These are phyloP conservation scores for Thalpophila matura DNA, from an alignment of 2,888 invertebrate species.

Conservation along the genomic window DNA sequence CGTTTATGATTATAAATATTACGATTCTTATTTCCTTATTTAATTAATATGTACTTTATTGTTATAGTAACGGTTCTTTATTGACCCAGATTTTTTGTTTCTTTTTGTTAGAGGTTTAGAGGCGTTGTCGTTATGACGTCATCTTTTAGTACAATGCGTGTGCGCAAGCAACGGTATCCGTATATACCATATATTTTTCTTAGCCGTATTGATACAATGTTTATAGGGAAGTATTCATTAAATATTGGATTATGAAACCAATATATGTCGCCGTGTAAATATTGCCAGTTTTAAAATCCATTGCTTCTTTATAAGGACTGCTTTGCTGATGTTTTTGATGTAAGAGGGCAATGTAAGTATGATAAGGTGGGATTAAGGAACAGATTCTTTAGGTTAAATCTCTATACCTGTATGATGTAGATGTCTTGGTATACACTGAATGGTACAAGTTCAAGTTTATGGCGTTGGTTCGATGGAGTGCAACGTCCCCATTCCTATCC, in stretches of 20 bases:
- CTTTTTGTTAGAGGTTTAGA: slow-evolving; percentile 6
- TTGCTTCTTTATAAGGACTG: not conserved
- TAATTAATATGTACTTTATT: slow-evolving; percentile 29
- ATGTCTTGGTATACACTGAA: slow-evolving; percentile 53
- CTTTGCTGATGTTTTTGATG: not conserved
- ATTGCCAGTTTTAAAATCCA: not conserved
- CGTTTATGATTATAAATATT: not conserved
- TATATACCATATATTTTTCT: slow-evolving; percentile 1
- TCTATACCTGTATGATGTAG: slow-evolving; percentile 23
- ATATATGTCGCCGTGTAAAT: not conserved
- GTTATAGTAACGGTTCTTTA: slow-evolving; percentile 28
- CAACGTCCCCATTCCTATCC: slow-evolving; percentile 80
- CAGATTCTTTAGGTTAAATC: slow-evolving; percentile 8
- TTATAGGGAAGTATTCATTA: slow-evolving; percentile 6
- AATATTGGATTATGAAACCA: not conserved
- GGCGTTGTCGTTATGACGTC: slow-evolving; percentile 16
- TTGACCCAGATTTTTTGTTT: slow-evolving; percentile 22
- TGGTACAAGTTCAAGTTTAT: slow-evolving; percentile 65
- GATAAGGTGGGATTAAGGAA: not conserved
- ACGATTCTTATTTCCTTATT: slow-evolving; percentile 17
- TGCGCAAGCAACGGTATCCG: slow-evolving; percentile 46
- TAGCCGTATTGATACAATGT: slow-evolving; percentile 9
- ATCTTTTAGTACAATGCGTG: slow-evolving; percentile 22
- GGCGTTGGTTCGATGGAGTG: slow-evolving; percentile 68
- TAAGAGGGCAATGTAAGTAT: slow-evolving; percentile 7